Evolutionary conservation across 2,888 invertebrate genomes (phyloP).

Genomic region (Hirtodrosophila cameraria): DNA sequence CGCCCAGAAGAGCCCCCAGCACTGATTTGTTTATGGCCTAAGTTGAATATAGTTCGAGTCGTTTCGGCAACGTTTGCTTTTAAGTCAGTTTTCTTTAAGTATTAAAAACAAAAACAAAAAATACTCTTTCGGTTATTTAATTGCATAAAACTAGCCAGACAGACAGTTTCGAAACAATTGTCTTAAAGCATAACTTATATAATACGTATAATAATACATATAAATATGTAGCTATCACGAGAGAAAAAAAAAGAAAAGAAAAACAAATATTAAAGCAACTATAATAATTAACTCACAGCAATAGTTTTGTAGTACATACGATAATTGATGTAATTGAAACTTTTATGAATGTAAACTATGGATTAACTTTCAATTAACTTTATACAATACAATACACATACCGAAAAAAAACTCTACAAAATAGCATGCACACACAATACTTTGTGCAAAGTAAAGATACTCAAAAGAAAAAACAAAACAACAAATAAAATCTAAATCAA

Average conservation of each 20-base stretch:
- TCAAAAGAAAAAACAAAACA: constrained; percentile 23
- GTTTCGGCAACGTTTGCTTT: constrained; percentile 33
- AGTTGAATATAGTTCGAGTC: constrained; percentile 31
- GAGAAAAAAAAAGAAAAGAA: constrained; percentile 7
- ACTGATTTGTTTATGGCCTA: constrained; percentile 70
- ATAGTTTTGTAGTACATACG: constrained; percentile 78
- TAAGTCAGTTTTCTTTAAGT: constrained; percentile 54
- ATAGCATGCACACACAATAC: constrained; percentile 36
- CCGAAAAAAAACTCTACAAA: constrained; percentile 48
- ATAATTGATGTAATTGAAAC: constrained; percentile 81
- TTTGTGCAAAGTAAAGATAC: constrained; percentile 52
- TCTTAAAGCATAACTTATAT: constrained; percentile 63
- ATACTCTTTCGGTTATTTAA: constrained; percentile 68
- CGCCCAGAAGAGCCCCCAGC: constrained; percentile 61
- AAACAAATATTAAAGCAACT: constrained; percentile 37
- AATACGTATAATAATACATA: constrained; percentile 29
- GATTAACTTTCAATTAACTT: constrained; percentile 71
- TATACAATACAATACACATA: constrained; percentile 29
- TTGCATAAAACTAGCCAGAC: constrained; percentile 49
- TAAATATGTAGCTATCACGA: constrained; percentile 49
- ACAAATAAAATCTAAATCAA: constrained; percentile 15
- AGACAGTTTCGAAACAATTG: constrained; percentile 34
- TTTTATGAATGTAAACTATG: constrained; percentile 80
- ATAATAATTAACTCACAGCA: constrained; percentile 59
- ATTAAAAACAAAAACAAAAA: constrained; percentile 7